Conservation (phyloP, 2,888 invertebrate genomes). For the Watsonalla cultraria region DNA sequence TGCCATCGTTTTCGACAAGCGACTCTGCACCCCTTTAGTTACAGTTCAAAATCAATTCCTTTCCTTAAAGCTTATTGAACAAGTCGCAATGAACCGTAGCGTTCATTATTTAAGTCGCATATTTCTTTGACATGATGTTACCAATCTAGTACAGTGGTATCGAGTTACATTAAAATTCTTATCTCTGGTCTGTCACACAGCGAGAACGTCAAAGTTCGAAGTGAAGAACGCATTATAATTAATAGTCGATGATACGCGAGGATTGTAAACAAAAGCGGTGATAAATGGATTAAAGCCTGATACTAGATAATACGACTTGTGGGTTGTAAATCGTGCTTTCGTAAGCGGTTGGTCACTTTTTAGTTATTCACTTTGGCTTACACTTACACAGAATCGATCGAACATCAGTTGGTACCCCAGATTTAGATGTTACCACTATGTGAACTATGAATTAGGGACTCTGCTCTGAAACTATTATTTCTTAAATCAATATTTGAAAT, state of each 20-base stretch:
- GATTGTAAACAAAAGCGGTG: slow-evolving; percentile 78
- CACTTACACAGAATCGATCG: slow-evolving; percentile 23
- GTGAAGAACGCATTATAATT: slow-evolving; percentile 76
- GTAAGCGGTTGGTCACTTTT: slow-evolving; percentile 64
- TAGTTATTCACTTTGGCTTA: slow-evolving; percentile 25
- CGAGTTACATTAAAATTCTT: slow-evolving; percentile 76
- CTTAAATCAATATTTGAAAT: too few relatives aligned
- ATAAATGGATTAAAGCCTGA: slow-evolving; percentile 75
- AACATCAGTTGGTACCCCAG: too few relatives aligned
- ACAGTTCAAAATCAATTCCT: slow-evolving; percentile 38
- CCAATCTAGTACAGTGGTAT: slow-evolving; percentile 52
- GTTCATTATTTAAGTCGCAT: slow-evolving; percentile 24
- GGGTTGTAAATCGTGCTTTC: slow-evolving; percentile 72
- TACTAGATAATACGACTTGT: slow-evolving; percentile 71
- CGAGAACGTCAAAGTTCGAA: slow-evolving; percentile 77
- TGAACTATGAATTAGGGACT: too few relatives aligned
- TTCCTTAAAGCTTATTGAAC: slow-evolving; percentile 5
- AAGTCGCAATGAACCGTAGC: slow-evolving; percentile 21
- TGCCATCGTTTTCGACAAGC: slow-evolving; percentile 22
- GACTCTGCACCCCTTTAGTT: slow-evolving; percentile 25
- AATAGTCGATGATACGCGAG: slow-evolving; percentile 77
- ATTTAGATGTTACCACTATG: too few relatives aligned
- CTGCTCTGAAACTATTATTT: too few relatives aligned
- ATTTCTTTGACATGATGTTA: slow-evolving; percentile 27
- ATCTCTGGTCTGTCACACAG: slow-evolving; percentile 77